These are phyloP conservation scores for Melitaea cinxia DNA, from an alignment of 1,140 invertebrate genomes.

Conservation along the genomic window DNA sequence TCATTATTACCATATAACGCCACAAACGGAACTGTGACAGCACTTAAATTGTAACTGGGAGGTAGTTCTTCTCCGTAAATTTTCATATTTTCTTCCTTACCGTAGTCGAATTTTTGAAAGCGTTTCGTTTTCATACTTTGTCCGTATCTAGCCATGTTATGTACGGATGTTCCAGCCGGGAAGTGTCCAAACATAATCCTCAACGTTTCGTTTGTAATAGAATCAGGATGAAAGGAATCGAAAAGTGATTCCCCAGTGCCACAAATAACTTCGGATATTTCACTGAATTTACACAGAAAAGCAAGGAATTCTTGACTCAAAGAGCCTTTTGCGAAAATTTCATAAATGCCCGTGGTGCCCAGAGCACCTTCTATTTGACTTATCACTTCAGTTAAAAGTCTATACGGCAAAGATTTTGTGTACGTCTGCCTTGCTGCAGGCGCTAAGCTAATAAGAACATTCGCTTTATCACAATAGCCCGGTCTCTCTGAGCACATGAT, in stretches of 20 bases:
- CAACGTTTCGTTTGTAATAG: constrained; percentile 47
- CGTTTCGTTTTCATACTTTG: constrained; percentile 71
- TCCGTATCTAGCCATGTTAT: constrained; percentile 85
- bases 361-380: constrained; percentile 36
- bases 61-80: constrained; percentile 77
- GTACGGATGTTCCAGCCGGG: constrained; percentile 87
- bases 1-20: constrained; percentile 64
- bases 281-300: constrained; percentile 48
- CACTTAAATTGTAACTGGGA: constrained; percentile 79
- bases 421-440: constrained; percentile 47
- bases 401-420: constrained; percentile 49
- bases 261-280: constrained; percentile 41
- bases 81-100: constrained; percentile 70
- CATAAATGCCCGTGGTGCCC: constrained; percentile 33
- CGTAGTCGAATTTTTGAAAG: constrained; percentile 82
- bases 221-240: constrained; percentile 51
- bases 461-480: constrained; percentile 84
- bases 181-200: constrained; percentile 82
- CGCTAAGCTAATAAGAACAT: no score
- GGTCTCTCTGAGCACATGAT: constrained; percentile 83
- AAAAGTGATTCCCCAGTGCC: constrained; percentile 20
- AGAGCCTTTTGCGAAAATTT: constrained; percentile 49
- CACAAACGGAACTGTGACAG: constrained; percentile 74
- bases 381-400: constrained; percentile 24
- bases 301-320: constrained; percentile 46